phyloP scores from a whole-genome alignment of 2,113 vertebrate genomes.

The Strix aluco region DNA sequence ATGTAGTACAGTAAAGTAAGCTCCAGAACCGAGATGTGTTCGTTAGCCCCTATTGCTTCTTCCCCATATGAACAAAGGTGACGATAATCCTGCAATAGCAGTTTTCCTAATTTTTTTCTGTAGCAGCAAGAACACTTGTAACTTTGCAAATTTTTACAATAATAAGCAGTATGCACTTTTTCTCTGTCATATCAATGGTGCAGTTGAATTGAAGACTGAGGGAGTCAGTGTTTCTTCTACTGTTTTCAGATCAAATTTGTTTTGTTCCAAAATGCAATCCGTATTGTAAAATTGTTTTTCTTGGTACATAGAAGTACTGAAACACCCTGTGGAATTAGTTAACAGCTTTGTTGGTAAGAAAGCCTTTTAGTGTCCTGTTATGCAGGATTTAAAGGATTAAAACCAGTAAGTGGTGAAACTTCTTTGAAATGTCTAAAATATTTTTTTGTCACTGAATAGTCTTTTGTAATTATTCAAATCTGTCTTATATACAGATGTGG shows the following conservation, averaged over 20 bases:
- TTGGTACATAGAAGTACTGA: not conserved
- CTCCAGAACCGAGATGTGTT: not conserved
- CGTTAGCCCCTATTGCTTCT: not conserved
- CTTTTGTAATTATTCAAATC: not conserved
- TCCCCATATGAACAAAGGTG: not conserved
- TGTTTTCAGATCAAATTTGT: not conserved
- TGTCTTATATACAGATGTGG: rapidly evolving
- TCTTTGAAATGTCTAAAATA: not conserved
- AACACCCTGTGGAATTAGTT: not conserved
- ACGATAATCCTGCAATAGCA: not conserved
- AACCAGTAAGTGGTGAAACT: not conserved
- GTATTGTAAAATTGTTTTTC: not conserved
- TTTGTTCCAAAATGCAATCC: not conserved
- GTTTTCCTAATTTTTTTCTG: not conserved
- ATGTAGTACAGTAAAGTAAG: not conserved
- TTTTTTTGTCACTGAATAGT: not conserved
- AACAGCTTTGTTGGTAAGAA: not conserved
- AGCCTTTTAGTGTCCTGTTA: not conserved
- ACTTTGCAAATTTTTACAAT: not conserved
- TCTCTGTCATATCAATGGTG: not conserved
- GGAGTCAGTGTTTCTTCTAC: not conserved
- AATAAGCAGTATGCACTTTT: not conserved
- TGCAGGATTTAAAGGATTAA: not conserved
- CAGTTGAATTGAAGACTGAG: not conserved
- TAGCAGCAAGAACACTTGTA: not conserved